phyloP scores from a whole-genome alignment of 2,888 invertebrate species.

The Drosophila longiperda region DNA sequence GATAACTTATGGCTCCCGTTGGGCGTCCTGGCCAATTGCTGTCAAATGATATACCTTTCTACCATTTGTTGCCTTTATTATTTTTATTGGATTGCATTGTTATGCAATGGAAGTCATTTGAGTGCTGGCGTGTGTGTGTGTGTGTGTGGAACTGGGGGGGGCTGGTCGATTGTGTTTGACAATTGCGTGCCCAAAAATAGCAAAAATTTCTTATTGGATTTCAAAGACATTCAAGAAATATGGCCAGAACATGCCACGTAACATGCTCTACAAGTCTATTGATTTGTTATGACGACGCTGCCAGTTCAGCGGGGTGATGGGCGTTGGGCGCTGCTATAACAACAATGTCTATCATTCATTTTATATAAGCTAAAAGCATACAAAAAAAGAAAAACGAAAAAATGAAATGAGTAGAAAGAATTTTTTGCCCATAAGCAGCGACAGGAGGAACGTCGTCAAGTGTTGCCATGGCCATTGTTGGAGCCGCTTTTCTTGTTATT shows the following conservation, averaged over 20 bases:
- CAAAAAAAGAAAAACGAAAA: not conserved
- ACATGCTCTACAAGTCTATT: conserved; percentile 58
- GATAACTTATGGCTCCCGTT: conserved; percentile 48
- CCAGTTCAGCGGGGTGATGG: not conserved
- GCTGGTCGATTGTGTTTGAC: conserved; percentile 46
- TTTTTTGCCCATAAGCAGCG: conserved; percentile 53
- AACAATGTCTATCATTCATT: conserved; percentile 70
- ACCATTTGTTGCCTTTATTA: conserved; percentile 14
- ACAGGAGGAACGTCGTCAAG: conserved; percentile 41
- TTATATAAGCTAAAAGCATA: conserved; percentile 57
- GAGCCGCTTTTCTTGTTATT: conserved; percentile 26
- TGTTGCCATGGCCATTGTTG: conserved; percentile 55
- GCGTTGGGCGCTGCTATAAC: conserved; percentile 55
- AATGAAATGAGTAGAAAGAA: not conserved
- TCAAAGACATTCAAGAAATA: conserved; percentile 59
- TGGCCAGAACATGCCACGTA: conserved; percentile 31
- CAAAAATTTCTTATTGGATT: conserved; percentile 63
- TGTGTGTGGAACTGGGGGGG: not conserved
- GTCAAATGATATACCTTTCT: conserved; percentile 66
- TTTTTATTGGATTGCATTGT: conserved; percentile 70
- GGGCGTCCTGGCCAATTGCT: conserved; percentile 59
- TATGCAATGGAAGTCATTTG: conserved; percentile 61
- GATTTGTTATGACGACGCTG: conserved; percentile 66
- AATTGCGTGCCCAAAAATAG: conserved; percentile 65
- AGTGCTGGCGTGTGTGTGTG: conserved; percentile 1